Evolutionary conservation across 1,140 invertebrate genomes (phyloP).

Genomic region (Archivesica marissinica): DNA sequence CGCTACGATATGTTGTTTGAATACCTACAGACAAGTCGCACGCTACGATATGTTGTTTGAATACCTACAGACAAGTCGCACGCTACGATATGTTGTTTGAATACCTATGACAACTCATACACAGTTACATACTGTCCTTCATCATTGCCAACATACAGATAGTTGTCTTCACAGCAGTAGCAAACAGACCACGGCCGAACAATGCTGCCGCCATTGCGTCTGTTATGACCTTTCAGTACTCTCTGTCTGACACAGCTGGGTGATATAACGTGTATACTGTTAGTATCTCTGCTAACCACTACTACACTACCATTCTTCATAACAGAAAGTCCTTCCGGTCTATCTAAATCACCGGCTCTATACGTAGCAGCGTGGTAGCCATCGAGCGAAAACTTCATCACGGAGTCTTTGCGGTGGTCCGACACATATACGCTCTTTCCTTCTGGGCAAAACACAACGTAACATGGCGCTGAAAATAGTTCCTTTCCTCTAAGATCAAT

Average conservation of each 20-base stretch:
- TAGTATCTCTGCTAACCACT: conserved; percentile 15
- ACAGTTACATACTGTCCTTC: not conserved
- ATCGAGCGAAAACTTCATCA: not conserved
- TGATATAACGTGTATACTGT: conserved; percentile 8
- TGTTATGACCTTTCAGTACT: not conserved
- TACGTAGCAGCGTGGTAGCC: not conserved
- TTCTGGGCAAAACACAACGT: not conserved
- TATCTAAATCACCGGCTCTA: not conserved
- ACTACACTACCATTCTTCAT: not conserved
- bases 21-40: too few species aligned
- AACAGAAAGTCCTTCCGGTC: not conserved
- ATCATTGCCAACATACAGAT: not conserved
- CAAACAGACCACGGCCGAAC: not conserved
- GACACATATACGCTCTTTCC: conserved; percentile 21
- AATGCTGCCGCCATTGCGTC: not conserved
- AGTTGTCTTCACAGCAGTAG: not conserved
- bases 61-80: too few species aligned
- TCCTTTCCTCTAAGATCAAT: not conserved
- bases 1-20: too few species aligned
- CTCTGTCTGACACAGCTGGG: not conserved
- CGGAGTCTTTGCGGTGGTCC: conserved; percentile 1
- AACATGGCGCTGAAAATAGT: not conserved
- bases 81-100: too few species aligned
- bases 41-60: too few species aligned
- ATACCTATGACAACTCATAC: too few species aligned